Conservation (phyloP, 2,888 invertebrate species). For the Gari tellinella region DNA sequence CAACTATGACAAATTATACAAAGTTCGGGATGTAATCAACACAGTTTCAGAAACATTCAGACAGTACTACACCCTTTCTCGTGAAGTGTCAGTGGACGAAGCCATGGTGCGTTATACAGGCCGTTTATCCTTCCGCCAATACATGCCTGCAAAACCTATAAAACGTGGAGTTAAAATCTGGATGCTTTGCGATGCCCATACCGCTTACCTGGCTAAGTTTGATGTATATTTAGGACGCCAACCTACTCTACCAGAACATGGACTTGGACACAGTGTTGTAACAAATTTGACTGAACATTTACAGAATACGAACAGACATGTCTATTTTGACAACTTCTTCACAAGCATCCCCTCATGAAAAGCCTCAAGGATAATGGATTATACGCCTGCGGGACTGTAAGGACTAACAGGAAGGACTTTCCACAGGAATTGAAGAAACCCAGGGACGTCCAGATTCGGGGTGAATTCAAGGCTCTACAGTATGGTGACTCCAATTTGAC, state of each 20-base stretch:
- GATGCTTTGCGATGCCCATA: too few relatives aligned
- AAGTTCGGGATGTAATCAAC: neutral
- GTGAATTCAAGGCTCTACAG: constrained; percentile 33
- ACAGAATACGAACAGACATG: neutral
- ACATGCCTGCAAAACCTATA: constrained; percentile 28
- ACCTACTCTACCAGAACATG: constrained; percentile 11
- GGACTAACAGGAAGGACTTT: constrained; percentile 12
- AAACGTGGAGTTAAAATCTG: constrained; percentile 35
- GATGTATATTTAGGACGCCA: constrained; percentile 22
- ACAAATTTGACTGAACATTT: constrained; percentile 24
- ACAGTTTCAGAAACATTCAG: neutral
- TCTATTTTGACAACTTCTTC: constrained; percentile 35
- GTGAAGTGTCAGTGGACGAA: too few relatives aligned
- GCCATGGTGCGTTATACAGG: constrained; percentile 35
- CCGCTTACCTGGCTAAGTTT: too few relatives aligned
- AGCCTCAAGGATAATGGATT: constrained; percentile 7
- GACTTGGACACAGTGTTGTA: constrained; percentile 34
- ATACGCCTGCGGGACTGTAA: constrained; percentile 37
- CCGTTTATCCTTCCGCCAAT: constrained; percentile 18
- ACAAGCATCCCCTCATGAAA: constrained; percentile 26
- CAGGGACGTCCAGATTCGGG: constrained; percentile 23
- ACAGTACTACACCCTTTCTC: constrained; percentile 3
- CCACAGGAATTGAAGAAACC: too few relatives aligned
- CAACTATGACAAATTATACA: neutral
- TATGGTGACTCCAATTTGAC: constrained; percentile 11